Evolutionary conservation across 2,797 vertebrate genomes (phyloP), one percentile per base, ranked within the genome.

Genomic region (Xiphophorus birchmanni): DNA sequence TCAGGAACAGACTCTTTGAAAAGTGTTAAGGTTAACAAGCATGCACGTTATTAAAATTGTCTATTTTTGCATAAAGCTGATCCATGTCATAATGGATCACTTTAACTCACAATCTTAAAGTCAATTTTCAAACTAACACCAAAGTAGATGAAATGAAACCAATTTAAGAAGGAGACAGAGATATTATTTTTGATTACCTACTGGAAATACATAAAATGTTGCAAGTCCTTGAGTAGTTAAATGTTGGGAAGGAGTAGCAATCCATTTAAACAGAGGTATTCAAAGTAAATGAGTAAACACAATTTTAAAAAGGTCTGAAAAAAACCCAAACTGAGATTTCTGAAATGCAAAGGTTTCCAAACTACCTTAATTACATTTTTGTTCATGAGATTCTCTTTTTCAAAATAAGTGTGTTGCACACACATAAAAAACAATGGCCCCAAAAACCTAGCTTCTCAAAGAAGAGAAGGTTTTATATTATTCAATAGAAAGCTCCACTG

Each of bases 11-110:
- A 32, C 32, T 32, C 2, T 32, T 32, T 32, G 32, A 32, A 32
- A 32, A 32, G 32, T 32, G 32, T 32, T 32, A 32, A 32, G 32
- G 32, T 32, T 32, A 32, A 32, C 32, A 32, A 32, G 32, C 32
- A 32, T 32, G 32, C 67, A 37, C 71, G n/a, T 67, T 44, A 48
- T 72, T 37, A 21, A 52, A 56, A 69, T 35, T 5, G n/a, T 37
- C 17, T n/a, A 71, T 60, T 71, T 76, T 35, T 72, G 32, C 23
- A 58, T 75, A 58, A 47, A 72, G 48, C 5, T 81, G 42, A 76
- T 42, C 10, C 26, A 10, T 52, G 45, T 32, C 3, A 3, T 11
- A 21, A 80, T 45, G 18, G 8, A 52, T 52, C 29, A 44, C 73
- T 37, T 17, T 18, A 32, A 44, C n/a, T 32, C n/a, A 29, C 74